These are phyloP conservation scores for Copsychus sechellarum DNA, from an alignment of 2,113 vertebrate genomes.

Conservation along the genomic window DNA sequence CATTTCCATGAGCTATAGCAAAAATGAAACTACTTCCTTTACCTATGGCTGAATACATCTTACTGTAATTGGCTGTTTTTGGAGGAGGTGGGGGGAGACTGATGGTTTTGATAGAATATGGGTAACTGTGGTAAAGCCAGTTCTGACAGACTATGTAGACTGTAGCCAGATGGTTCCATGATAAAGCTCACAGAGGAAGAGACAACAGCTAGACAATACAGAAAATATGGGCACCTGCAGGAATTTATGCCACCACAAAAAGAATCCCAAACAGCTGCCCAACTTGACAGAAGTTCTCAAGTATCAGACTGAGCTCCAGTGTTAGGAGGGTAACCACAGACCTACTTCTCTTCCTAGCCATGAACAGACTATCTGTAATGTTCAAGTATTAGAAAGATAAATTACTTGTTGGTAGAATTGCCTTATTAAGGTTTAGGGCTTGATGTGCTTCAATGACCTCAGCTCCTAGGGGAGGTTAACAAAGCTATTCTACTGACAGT, in stretches of 20 bases:
- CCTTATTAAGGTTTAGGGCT: neutral
- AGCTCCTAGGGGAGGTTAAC: neutral
- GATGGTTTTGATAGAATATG: neutral
- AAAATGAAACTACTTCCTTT: neutral
- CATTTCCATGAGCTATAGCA: neutral
- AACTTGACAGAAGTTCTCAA: neutral
- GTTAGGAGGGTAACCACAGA: neutral
- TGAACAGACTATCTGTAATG: neutral
- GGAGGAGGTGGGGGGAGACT: accelerated
- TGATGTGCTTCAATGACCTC: neutral
- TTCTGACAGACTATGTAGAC: neutral
- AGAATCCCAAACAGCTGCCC: neutral
- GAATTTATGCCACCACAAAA: neutral
- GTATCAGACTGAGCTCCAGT: neutral
- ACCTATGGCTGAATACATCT: neutral
- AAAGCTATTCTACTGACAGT: neutral
- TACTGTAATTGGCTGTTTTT: neutral
- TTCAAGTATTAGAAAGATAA: neutral
- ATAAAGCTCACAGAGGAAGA: neutral
- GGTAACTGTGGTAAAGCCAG: neutral
- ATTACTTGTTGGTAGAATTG: neutral
- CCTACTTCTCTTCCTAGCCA: neutral
- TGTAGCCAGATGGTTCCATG: neutral
- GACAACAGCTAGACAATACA: neutral
- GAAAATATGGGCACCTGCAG: neutral